Conservation (phyloP, 2,797 vertebrate genomes). For the Megaceryle alcyon region DNA sequence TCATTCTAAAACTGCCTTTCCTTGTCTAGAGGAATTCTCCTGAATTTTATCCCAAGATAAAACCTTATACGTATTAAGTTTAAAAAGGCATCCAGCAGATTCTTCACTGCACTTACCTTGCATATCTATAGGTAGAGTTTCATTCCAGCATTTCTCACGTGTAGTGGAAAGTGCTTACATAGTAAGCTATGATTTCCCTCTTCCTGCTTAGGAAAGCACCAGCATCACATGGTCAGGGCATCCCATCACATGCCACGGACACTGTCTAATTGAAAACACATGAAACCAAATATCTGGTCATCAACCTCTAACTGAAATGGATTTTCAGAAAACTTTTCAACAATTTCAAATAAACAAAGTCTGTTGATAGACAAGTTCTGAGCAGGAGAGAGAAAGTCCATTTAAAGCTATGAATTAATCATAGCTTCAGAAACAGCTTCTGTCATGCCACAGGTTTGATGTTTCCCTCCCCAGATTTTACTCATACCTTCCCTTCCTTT, state of each 20-base stretch:
- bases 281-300: background rate
- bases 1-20: background rate
- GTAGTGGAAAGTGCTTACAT: background rate
- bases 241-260: background rate
- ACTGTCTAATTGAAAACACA: background rate
- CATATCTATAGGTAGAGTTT: background rate
- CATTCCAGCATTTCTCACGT: background rate
- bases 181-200: slow-evolving; percentile 3
- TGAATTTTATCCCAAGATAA: background rate
- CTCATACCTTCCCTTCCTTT: slow-evolving; percentile 37
- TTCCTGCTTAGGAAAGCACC: background rate
- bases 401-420: slow-evolving; percentile 30
- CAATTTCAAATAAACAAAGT: slow-evolving; percentile 4
- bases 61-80: background rate
- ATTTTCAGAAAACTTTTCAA: background rate
- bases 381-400: background rate
- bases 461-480: background rate
- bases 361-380: background rate
- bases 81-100: background rate
- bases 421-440: slow-evolving; percentile 17
- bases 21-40: background rate
- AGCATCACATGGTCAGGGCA: background rate
- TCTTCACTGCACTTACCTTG: background rate
- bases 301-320: background rate
- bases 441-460: slow-evolving; percentile 24